Base-by-base conservation (phyloP, 2,797 vertebrate species). In the Allochrocebus solatus region DNA sequence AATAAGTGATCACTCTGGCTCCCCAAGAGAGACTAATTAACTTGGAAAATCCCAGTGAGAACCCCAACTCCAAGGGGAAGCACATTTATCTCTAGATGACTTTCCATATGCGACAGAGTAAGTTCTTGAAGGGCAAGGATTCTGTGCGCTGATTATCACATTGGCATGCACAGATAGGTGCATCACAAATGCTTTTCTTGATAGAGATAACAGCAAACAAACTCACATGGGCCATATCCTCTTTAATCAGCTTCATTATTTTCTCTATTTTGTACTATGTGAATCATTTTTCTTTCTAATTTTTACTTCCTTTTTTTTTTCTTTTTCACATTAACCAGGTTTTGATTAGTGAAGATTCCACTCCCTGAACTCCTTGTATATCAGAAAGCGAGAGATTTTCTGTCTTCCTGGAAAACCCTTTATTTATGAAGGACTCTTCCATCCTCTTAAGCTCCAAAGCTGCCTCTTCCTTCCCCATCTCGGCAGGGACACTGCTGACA, bases 341-440 rank as follows among this genome's bases (percentile, higher is more conserved):
- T 86, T 81, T 70, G 28, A 82, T 82, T 26, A 28, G 76, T 90
- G 22, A 72, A 79, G 98, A 97, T 74, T 72, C 46, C 41, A 82
- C 67, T 48, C 76, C 30, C 41, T 76, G 61, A 83, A 93, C 61
- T 10, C 79, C 83, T 33, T 64, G 97, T 86, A 83, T 30, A 86
- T 91, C 90, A 98, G 53, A 95, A 96, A 85, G 19, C 0, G 0
- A 0, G 1, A 94, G 41, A 28, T 39, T 64, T 91, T 98, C 95
- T 92, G 89, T 90, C 57, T 55, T 96, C 98, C 92, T 93, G 95
- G 91, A 70, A 97, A 97, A 98, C 67, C 22, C 22, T 21, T 53
- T 89, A 76, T 0, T 8, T 93, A 67, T 43, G 59, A 36, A 0
- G 0, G 84, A 50, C 46, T 87, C 96, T 70, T 79, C 59, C 39